Evolutionary conservation across 2,113 vertebrate genomes (phyloP).

Genomic region (Syngnathus floridae): DNA sequence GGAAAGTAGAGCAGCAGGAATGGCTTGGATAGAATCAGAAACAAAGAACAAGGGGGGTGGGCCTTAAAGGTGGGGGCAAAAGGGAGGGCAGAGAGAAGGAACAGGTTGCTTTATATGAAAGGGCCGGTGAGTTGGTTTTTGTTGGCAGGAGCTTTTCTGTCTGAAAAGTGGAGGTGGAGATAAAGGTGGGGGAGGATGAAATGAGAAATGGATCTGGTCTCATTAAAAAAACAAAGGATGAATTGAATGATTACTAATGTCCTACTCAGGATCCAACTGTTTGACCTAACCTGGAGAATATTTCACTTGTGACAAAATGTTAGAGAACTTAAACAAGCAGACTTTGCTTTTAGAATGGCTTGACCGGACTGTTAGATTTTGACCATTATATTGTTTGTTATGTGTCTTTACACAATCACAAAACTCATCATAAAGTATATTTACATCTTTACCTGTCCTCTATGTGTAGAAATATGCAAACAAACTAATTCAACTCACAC

Average conservation of each 20-base stretch:
- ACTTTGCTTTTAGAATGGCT: background rate
- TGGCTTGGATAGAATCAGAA: slow-evolving; percentile 9
- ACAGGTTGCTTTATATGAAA: slow-evolving; percentile 53
- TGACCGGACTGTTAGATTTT: background rate
- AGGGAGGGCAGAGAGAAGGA: slow-evolving; percentile 20
- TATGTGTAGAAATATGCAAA: too few relatives aligned
- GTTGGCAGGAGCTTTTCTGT: slow-evolving; percentile 37
- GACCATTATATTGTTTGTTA: too few relatives aligned
- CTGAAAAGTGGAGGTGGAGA: slow-evolving; percentile 45
- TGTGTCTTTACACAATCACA: too few relatives aligned
- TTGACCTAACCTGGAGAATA: background rate
- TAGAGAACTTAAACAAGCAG: background rate
- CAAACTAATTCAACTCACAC: too few relatives aligned
- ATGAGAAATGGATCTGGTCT: slow-evolving; percentile 29
- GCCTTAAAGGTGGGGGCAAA: slow-evolving; percentile 15
- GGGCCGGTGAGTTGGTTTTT: slow-evolving; percentile 52
- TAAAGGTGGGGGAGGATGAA: slow-evolving; percentile 27
- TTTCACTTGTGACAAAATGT: background rate
- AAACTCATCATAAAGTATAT: too few relatives aligned
- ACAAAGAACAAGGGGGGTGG: slow-evolving; percentile 41
- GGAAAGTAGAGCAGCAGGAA: background rate
- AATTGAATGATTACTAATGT: slow-evolving; percentile 15
- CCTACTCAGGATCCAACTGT: background rate
- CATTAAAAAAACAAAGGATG: slow-evolving; percentile 33
- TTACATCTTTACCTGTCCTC: too few relatives aligned